Percentiles rank a stretch among this genome's conserved stretches.
phyloP scores from a whole-genome alignment of 1,140 invertebrate species.

The Lineus longissimus region DNA sequence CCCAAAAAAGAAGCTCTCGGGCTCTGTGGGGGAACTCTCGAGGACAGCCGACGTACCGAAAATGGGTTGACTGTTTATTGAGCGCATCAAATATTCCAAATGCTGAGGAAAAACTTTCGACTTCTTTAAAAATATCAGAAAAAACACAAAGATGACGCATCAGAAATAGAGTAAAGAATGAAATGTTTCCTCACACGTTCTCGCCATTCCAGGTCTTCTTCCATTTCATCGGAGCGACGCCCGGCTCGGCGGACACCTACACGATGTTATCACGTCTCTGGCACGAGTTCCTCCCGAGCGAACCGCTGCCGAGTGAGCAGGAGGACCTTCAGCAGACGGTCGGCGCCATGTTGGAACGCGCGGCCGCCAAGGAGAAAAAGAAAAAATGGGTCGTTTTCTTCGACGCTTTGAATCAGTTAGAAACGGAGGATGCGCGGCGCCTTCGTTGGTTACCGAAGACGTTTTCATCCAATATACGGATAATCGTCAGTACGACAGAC shows the following conservation, averaged over 20 bases:
- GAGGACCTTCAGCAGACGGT: neutral
- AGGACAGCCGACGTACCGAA: too few relatives aligned
- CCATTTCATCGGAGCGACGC: constrained; percentile 1
- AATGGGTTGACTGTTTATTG: too few relatives aligned
- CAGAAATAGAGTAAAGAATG: too few relatives aligned
- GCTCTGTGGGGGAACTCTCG: too few relatives aligned
- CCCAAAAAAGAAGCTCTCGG: too few relatives aligned
- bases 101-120: too few relatives aligned
- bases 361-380: neutral
- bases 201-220: constrained; percentile 5
- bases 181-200: too few relatives aligned
- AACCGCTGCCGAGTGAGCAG: neutral
- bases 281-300: neutral
- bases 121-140: too few relatives aligned
- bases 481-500: constrained; percentile 11
- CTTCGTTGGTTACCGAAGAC: constrained; percentile 4
- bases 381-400: neutral
- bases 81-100: too few relatives aligned
- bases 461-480: neutral
- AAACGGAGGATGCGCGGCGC: neutral
- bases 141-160: too few relatives aligned
- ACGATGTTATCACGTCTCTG: neutral
- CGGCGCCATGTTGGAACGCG: neutral
- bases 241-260: neutral
- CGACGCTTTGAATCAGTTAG: neutral